Percentiles rank a stretch among this genome's conserved stretches.
phyloP scores from a whole-genome alignment of 2,888 invertebrate genomes.

The Dicycla oo region DNA sequence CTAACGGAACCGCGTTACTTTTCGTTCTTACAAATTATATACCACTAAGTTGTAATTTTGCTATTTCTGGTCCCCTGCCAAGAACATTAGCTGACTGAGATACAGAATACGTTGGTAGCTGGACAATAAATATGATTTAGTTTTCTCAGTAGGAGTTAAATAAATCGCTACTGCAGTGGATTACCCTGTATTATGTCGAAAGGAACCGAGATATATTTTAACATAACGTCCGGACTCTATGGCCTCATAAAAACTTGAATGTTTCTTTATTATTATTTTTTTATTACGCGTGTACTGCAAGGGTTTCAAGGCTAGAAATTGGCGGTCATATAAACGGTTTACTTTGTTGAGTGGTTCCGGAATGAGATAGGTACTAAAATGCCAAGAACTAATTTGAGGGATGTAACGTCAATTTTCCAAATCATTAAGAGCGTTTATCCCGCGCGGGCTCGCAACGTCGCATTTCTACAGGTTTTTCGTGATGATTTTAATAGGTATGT shows the following conservation, averaged over 20 bases:
- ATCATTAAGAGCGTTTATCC: slow-evolving; percentile 24
- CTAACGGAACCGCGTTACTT: slow-evolving; percentile 52
- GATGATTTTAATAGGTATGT: too few relatives aligned
- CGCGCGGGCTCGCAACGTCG: too few relatives aligned
- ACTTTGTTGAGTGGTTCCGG: not conserved
- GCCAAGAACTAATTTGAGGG: slow-evolving; percentile 12
- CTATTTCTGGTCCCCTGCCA: slow-evolving; percentile 67
- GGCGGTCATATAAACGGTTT: not conserved
- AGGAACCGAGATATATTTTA: slow-evolving; percentile 31
- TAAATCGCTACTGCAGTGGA: slow-evolving; percentile 58
- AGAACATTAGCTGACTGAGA: slow-evolving; percentile 59
- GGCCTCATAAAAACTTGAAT: slow-evolving; percentile 9
- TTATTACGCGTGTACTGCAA: slow-evolving; percentile 19
- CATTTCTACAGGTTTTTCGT: too few relatives aligned
- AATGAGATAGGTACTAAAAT: not conserved
- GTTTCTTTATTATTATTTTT: slow-evolving; percentile 43
- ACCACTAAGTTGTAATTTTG: slow-evolving; percentile 63
- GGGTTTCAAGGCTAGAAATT: slow-evolving; percentile 14
- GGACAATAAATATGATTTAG: slow-evolving; percentile 67
- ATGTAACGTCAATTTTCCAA: slow-evolving; percentile 10
- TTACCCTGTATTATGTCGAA: slow-evolving; percentile 46
- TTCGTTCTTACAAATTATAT: slow-evolving; percentile 59
- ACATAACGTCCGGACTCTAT: slow-evolving; percentile 38
- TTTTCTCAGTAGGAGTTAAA: slow-evolving; percentile 56
- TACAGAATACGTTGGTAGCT: slow-evolving; percentile 59